Evolutionary conservation across 2,113 vertebrate species (phyloP), one percentile per base, ranked within the genome.

Genomic region (Microtus richardsoni): DNA sequence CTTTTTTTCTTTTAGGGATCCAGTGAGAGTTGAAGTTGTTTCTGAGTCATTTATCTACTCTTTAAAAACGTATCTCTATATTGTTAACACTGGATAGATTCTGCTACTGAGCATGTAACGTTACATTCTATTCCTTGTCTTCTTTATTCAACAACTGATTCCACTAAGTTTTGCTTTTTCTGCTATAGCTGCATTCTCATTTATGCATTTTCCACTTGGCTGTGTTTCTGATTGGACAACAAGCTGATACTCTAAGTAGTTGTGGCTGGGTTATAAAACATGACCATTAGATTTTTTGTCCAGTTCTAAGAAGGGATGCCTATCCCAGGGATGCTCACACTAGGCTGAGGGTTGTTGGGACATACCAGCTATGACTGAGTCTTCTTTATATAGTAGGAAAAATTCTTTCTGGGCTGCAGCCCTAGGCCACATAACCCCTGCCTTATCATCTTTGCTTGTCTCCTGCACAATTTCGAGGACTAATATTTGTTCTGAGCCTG

Each of bases 271-370:
- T 62, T 77, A 74, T 68, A 66, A 47, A n/a, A 47, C 28, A 3
- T 80, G 33, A 17, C 64, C 54, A 39, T n/a, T 74, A 36, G 9
- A 10, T 22, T 21, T 83, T 70, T 21, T 7, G 28, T 75, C 33
- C 8, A 8, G 1, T 75, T 75, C 30, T 41, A 14, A 16, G 30
- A 12, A 52, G 7, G 14, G 2, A 30, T 12, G 5, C 5, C 36
- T 22, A 64, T 80, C 26, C 39, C 28, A 9, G 1, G 2, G 3
- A 36, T 88, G 3, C 1, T 1, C 39, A 12, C 5, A 7, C 17
- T 68, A 68, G 28, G 9, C 22, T 64, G 62, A 28, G 62, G 1
- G 16, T 66, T 85, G 28, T 44, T 64, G 41, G 9, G 11, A 85
- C 16, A 75, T 60, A 39, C 14, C 39, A 70, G 13, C 7, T 41